phyloP scores from a whole-genome alignment of 2,113 vertebrate species.

The Pseudopipra pipra region DNA sequence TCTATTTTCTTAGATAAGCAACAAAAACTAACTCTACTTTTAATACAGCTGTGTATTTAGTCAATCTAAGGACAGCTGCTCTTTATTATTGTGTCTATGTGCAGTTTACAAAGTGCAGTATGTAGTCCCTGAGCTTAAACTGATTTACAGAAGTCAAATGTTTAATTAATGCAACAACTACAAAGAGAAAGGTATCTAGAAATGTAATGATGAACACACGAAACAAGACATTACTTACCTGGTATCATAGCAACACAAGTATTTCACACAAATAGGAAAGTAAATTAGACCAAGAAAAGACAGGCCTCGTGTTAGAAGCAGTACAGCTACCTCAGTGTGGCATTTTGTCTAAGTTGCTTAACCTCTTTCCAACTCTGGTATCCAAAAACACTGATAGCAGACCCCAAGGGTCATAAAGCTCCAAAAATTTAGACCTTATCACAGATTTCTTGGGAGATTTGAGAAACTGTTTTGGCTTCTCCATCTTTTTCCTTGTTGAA shows the following conservation, averaged over 20 bases:
- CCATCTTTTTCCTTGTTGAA: not conserved
- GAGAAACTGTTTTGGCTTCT: not conserved
- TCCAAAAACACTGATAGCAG: not conserved
- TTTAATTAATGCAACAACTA: not conserved
- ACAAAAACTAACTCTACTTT: not conserved
- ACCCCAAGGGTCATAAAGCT: not conserved
- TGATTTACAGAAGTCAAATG: not conserved
- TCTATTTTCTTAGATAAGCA: not conserved
- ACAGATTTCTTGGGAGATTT: not conserved
- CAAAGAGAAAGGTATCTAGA: not conserved
- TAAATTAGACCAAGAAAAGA: not conserved
- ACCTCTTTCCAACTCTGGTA: not conserved
- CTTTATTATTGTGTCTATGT: not conserved
- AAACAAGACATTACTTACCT: not conserved
- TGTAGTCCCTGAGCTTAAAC: not conserved
- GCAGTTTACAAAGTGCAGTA: not conserved
- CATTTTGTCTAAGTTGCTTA: not conserved
- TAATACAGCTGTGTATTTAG: not conserved
- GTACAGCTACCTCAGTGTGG: no score
- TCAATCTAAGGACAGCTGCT: not conserved
- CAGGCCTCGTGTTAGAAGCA: not conserved
- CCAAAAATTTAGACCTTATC: not conserved
- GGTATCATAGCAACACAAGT: not conserved
- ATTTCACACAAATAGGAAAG: not conserved
- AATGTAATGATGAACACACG: accelerated